phyloP scores from a whole-genome alignment of 92 coral and sea anemone genomes.

The Zoanthus gigantus region DNA sequence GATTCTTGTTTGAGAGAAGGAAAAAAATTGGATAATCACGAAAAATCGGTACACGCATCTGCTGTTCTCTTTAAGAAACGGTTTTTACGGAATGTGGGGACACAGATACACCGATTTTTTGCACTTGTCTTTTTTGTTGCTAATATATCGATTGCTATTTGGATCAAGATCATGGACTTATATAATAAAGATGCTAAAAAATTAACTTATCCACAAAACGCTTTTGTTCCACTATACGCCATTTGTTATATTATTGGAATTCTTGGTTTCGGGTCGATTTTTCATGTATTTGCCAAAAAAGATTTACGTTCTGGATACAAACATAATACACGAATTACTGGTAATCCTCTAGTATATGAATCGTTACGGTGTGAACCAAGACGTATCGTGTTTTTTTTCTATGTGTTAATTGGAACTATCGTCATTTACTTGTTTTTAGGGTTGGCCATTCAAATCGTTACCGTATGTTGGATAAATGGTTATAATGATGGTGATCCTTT shows the following conservation, averaged over 20 bases:
- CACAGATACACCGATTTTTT: not conserved
- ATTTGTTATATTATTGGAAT: not conserved
- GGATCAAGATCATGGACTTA: not conserved
- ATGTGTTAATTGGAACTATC: not conserved
- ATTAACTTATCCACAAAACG: not conserved
- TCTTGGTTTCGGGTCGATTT: not conserved
- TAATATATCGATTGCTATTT: not conserved
- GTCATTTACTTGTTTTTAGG: not conserved
- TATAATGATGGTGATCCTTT: not conserved
- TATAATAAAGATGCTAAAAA: constrained; percentile 24
- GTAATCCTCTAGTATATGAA: not conserved
- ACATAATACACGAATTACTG: not conserved
- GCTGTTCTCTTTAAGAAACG: constrained; percentile 9
- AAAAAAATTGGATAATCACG: not conserved
- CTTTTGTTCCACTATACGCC: not conserved
- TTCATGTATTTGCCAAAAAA: not conserved
- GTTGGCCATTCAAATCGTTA: not conserved
- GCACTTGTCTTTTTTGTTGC: constrained; percentile 1
- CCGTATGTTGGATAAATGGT: not conserved
- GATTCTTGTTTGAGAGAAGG: no score
- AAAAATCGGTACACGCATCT: not conserved
- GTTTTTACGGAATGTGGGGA: not conserved
- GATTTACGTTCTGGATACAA: not conserved
- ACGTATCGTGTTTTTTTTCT: not conserved
- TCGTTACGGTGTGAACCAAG: not conserved